Conservation (phyloP, 2,797 vertebrate genomes). For the Potorous gilbertii region DNA sequence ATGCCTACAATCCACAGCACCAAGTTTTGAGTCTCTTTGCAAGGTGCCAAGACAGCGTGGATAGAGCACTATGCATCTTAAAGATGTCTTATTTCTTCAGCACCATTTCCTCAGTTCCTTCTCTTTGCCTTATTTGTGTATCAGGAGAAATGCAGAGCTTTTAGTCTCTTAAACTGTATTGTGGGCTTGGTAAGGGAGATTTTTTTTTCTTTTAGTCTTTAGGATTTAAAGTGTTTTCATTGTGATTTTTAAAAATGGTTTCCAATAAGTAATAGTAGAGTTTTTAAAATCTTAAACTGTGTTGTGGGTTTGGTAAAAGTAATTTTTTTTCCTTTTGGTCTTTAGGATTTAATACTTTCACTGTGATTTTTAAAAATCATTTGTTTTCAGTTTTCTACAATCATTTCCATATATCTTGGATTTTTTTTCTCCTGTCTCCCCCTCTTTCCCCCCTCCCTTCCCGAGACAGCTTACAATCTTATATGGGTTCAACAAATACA, state of each 20-base stretch:
- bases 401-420: no score
- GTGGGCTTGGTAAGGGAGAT: slow-evolving; percentile 85
- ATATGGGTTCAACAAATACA: no score
- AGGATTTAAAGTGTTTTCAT: slow-evolving; percentile 82
- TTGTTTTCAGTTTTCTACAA: no score
- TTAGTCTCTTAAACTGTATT: slow-evolving; percentile 86
- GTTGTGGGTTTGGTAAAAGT: slow-evolving; percentile 85
- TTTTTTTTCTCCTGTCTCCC: no score
- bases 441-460: no score
- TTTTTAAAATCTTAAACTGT: slow-evolving; percentile 86
- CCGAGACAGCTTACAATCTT: no score
- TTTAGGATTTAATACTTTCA: slow-evolving; percentile 81
- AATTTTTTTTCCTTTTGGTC: slow-evolving; percentile 74
- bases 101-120: not conserved
- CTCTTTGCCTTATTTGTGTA: not conserved
- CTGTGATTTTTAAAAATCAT: slow-evolving; percentile 70
- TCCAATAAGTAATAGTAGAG: slow-evolving; percentile 70
- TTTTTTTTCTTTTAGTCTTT: slow-evolving; percentile 75
- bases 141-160: slow-evolving; percentile 43
- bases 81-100: not conserved
- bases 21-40: not conserved
- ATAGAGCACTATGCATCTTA: not conserved
- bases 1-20: not conserved
- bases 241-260: slow-evolving; percentile 77
- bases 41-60: not conserved